phyloP scores from a whole-genome alignment of 2,797 vertebrate genomes.

The Aythya fuligula region DNA sequence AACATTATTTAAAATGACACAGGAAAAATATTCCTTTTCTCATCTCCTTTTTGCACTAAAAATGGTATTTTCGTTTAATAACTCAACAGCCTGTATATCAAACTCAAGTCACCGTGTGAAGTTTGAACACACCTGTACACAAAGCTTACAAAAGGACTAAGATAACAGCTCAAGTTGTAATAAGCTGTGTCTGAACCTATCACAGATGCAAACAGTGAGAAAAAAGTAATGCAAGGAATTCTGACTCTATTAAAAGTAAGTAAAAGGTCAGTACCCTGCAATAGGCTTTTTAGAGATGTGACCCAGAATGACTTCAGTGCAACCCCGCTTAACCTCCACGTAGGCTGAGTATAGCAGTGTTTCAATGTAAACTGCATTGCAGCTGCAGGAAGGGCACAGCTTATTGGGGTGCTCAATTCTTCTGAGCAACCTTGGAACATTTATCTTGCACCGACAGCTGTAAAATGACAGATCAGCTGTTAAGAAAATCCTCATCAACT shows the following conservation, averaged over 20 bases:
- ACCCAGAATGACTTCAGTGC: slow-evolving; percentile 40
- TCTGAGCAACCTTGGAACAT: background rate
- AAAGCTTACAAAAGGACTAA: background rate
- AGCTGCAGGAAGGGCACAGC: background rate
- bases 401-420: background rate
- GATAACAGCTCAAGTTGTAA: background rate
- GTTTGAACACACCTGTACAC: background rate
- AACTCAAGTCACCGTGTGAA: background rate
- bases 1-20: background rate
- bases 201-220: slow-evolving; percentile 16
- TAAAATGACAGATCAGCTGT: background rate
- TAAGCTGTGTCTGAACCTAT: background rate
- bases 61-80: background rate
- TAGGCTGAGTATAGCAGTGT: slow-evolving; percentile 24
- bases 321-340: slow-evolving; percentile 14
- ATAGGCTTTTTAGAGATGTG: slow-evolving; percentile 37
- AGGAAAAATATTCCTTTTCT: background rate
- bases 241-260: slow-evolving; percentile 43
- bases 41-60: background rate
- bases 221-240: slow-evolving; percentile 18
- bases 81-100: background rate
- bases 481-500: background rate
- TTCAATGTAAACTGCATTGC: background rate
- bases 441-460: background rate
- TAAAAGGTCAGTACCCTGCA: slow-evolving; percentile 22